Conservation (phyloP, 2,113 vertebrate genomes). For the Nansenia antarctica region DNA sequence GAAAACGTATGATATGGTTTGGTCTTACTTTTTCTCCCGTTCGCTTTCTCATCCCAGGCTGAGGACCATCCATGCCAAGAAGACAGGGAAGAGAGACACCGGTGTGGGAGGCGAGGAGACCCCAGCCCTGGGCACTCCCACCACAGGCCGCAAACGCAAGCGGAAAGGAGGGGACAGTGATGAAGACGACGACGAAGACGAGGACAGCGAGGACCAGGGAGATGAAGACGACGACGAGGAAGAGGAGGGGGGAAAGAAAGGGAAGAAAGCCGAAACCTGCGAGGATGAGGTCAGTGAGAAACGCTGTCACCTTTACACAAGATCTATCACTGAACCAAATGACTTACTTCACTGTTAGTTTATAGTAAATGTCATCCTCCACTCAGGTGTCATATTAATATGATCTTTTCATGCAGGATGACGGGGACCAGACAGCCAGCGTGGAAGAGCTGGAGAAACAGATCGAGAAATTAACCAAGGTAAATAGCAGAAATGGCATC, state of each 20-base stretch:
- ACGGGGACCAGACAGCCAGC: constrained; percentile 84
- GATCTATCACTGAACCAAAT: background rate
- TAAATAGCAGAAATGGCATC: constrained; percentile 58
- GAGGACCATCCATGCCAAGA: constrained; percentile 88
- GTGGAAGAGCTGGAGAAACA: constrained; percentile 94
- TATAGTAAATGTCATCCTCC: constrained; percentile 24
- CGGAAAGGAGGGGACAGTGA: constrained; percentile 87
- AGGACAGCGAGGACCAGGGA: constrained; percentile 79
- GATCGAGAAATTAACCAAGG: constrained; percentile 91
- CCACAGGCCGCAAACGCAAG: constrained; percentile 80
- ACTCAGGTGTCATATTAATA: constrained; percentile 23
- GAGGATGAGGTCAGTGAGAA: constrained; percentile 91
- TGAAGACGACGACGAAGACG: constrained; percentile 89
- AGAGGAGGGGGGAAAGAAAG: constrained; percentile 86
- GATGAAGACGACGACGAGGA: constrained; percentile 84
- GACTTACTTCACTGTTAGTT: constrained; percentile 16
- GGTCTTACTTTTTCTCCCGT: background rate
- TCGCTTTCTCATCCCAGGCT: constrained; percentile 73
- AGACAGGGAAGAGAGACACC: constrained; percentile 82
- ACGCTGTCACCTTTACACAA: background rate
- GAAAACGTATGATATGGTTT: too few relatives aligned
- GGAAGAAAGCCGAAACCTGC: constrained; percentile 85
- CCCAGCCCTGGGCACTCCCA: constrained; percentile 69
- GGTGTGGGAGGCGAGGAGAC: constrained; percentile 77
- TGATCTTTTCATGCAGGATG: constrained; percentile 77